phyloP scores from a whole-genome alignment of 1,140 invertebrate genomes.

The Delia radicum region DNA sequence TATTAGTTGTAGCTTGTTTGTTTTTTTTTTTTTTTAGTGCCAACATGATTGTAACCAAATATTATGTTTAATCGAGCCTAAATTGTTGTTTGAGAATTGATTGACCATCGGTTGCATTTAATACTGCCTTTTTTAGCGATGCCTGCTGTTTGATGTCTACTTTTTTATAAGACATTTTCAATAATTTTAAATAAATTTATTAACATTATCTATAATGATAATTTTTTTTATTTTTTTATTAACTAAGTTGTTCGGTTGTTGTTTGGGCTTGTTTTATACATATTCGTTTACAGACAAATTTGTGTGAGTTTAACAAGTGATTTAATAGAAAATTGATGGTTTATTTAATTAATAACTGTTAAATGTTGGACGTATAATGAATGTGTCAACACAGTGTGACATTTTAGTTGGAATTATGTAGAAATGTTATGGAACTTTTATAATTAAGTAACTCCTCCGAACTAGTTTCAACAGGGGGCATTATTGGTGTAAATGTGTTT shows the following conservation, averaged over 20 bases:
- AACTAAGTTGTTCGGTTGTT: neutral
- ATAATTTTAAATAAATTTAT: neutral
- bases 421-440: too few relatives aligned
- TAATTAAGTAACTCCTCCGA: too few relatives aligned
- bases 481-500: too few relatives aligned
- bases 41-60: conserved; percentile 4
- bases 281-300: neutral
- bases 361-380: neutral
- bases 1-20: neutral
- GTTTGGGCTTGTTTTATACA: neutral
- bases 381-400: conserved; percentile 3
- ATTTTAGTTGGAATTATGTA: neutral
- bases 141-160: neutral
- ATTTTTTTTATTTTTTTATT: neutral
- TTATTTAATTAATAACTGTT: neutral
- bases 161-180: neutral
- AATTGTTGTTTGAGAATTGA: neutral
- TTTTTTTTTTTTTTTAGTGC: neutral
- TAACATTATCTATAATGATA: neutral
- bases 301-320: neutral
- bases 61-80: neutral
- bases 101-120: neutral
- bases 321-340: neutral
- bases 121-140: neutral
- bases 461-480: too few relatives aligned